These are phyloP conservation scores for Chymomyza costata DNA, from an alignment of 1,140 invertebrate species.

Conservation along the genomic window DNA sequence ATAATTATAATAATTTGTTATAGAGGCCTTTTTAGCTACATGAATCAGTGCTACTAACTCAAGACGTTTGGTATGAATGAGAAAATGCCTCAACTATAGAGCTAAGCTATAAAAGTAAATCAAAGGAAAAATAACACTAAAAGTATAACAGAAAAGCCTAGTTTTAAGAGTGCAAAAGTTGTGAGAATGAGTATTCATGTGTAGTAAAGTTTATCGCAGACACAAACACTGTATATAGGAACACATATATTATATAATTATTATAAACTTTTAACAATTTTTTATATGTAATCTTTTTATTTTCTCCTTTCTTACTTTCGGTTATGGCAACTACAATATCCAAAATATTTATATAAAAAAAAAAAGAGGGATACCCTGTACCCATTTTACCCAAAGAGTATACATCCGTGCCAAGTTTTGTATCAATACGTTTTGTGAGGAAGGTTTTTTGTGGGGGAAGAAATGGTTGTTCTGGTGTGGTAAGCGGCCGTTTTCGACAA, in stretches of 20 bases:
- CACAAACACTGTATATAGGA: constrained; percentile 45
- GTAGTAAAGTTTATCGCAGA: constrained; percentile 20
- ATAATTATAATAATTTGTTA: constrained; percentile 63
- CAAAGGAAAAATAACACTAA: too few relatives aligned
- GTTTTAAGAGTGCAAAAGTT: constrained; percentile 30
- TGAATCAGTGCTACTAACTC: constrained; percentile 16
- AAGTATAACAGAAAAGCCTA: constrained; percentile 39
- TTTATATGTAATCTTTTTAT: constrained; percentile 12
- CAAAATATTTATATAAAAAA: too few relatives aligned
- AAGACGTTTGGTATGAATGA: constrained; percentile 10
- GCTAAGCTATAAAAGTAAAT: constrained; percentile 19
- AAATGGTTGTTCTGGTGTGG: too few relatives aligned
- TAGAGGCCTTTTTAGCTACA: constrained; percentile 60
- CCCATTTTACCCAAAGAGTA: too few relatives aligned
- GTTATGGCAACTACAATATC: constrained; percentile 61
- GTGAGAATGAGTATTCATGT: constrained; percentile 15
- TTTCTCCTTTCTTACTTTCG: constrained; percentile 29
- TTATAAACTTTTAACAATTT: too few relatives aligned
- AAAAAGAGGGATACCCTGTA: too few relatives aligned
- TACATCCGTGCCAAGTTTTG: too few relatives aligned
- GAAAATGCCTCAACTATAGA: constrained; percentile 29
- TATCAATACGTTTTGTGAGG: too few relatives aligned
- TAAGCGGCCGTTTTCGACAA: too few relatives aligned
- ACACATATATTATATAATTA: constrained; percentile 41
- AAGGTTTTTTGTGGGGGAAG: too few relatives aligned